Evolutionary conservation across 2,888 invertebrate genomes (phyloP).

Genomic region (Cylindroiulus punctatus): DNA sequence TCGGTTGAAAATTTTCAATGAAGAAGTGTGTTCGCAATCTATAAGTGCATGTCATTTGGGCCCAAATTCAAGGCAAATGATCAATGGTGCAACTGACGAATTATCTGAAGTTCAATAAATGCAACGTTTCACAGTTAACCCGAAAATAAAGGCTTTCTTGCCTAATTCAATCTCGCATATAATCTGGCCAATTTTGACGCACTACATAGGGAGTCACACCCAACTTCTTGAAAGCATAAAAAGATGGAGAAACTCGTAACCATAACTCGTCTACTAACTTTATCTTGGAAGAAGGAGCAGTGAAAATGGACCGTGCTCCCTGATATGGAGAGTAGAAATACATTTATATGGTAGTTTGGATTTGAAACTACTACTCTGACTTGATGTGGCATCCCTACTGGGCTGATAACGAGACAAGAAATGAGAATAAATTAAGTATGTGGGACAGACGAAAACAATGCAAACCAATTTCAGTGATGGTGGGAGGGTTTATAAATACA

Average conservation of each 20-base stretch:
- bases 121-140: not conserved
- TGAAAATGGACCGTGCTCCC: constrained; percentile 95
- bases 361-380: constrained; percentile 88
- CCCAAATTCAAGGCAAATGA: too few species aligned
- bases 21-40: too few species aligned
- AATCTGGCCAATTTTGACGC: not conserved
- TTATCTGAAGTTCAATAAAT: not conserved
- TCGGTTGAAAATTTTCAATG: too few species aligned
- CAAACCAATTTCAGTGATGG: not conserved
- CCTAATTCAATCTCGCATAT: not conserved
- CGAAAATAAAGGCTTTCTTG: not conserved
- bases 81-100: too few species aligned
- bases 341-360: constrained; percentile 83
- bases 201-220: not conserved
- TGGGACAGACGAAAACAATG: constrained; percentile 21
- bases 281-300: constrained; percentile 95
- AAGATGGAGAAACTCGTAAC: not conserved
- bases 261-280: constrained; percentile 71
- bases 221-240: not conserved
- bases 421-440: constrained; percentile 52
- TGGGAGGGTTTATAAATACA: not conserved
- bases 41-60: too few species aligned
- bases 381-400: constrained; percentile 87
- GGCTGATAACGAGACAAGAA: constrained; percentile 69
- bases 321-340: constrained; percentile 92